Evolutionary conservation across 2,113 vertebrate species (phyloP).

Genomic region (Saguinus midas): DNA sequence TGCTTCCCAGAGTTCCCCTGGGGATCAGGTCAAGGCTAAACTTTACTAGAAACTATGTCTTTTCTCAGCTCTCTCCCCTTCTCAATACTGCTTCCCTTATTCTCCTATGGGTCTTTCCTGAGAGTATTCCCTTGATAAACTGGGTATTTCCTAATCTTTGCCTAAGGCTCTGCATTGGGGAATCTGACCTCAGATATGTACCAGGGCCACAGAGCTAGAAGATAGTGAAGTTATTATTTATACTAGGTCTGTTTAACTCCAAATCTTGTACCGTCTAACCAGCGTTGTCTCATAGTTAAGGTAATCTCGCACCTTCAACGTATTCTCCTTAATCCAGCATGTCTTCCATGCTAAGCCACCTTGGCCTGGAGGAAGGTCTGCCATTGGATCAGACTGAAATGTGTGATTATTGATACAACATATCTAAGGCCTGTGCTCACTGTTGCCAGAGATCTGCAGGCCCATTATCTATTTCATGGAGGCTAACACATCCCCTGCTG

Average conservation of each 20-base stretch:
- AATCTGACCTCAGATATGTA: not conserved
- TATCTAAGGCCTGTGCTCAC: not conserved
- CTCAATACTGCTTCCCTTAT: not conserved
- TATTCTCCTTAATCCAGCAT: not conserved
- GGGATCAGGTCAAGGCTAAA: not conserved
- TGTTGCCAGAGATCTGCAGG: too few relatives aligned
- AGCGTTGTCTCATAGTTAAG: not conserved
- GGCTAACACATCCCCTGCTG: not conserved
- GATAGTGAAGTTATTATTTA: not conserved
- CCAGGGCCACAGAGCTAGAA: not conserved
- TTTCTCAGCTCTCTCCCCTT: not conserved
- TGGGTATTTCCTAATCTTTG: not conserved
- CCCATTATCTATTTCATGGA: not conserved
- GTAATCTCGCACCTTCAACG: rapidly evolving
- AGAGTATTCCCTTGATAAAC: not conserved
- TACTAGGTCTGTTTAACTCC: not conserved
- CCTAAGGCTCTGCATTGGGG: not conserved
- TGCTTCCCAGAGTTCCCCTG: not conserved
- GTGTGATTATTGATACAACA: not conserved
- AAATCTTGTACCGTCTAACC: not conserved
- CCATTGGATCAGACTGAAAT: not conserved
- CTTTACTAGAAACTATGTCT: not conserved
- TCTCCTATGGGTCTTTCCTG: not conserved
- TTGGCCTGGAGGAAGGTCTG: not conserved
- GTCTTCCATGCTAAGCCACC: not conserved